Conservation (phyloP, 2,113 vertebrate genomes). For the Sinocyclocheilus maitianheensis region DNA sequence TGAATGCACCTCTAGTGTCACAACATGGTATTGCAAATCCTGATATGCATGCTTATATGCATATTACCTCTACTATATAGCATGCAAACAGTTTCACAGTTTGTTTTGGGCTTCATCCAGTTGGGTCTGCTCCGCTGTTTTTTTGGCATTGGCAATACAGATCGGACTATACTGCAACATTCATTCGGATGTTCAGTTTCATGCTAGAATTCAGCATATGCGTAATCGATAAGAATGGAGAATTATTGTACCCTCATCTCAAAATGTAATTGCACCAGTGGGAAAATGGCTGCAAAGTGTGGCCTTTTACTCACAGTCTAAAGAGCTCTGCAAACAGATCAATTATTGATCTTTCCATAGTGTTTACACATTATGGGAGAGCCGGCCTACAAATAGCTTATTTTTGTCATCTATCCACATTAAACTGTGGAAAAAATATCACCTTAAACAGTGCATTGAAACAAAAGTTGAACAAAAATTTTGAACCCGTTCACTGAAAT, state of each 20-base stretch:
- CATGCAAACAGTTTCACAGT: background rate
- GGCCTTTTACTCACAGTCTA: background rate
- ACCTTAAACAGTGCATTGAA: background rate
- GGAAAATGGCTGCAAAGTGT: background rate
- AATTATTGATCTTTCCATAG: background rate
- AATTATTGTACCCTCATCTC: background rate
- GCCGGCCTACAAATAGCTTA: background rate
- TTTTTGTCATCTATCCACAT: background rate
- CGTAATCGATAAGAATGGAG: background rate
- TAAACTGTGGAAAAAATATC: background rate
- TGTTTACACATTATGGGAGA: background rate
- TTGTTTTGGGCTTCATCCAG: background rate
- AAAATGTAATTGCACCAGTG: background rate
- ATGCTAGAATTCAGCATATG: background rate
- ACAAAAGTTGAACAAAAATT: background rate
- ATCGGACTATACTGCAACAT: background rate
- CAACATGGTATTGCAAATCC: background rate
- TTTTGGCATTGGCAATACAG: background rate
- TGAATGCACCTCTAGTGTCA: background rate
- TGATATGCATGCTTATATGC: background rate
- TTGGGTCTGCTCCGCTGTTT: background rate
- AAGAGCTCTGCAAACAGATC: slow-evolving; percentile 1
- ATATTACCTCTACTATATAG: background rate
- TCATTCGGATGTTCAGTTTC: background rate
- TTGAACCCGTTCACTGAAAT: background rate